Base-by-base conservation (phyloP, 2,797 vertebrate species). In the Typhlichthys subterraneus region DNA sequence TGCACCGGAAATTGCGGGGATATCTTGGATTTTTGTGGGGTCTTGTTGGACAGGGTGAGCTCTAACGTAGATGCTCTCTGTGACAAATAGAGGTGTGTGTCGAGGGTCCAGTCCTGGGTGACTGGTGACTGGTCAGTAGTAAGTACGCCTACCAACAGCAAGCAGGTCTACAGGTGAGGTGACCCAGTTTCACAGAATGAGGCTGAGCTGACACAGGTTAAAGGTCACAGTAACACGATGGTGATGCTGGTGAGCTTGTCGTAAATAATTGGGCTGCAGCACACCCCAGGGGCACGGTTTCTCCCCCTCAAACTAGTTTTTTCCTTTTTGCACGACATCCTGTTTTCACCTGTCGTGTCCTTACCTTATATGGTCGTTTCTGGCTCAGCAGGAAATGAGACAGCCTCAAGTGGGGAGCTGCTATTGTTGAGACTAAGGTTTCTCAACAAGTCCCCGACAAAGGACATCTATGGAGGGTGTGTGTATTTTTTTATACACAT, bases 1-100 rank as follows among this genome's bases (percentile, higher is more conserved):
- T 85, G 87, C 86, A 79, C 87, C 90, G 91, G 92, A 93, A 93
- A 93, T 93, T 92, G 88, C 90, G 81, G 65, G 87, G 88, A 93
- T 93, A 89, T 87, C 89, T 92, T 88, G 91, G 90, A 93, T 93
- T 88, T 93, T 91, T 92, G 86, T 77, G 88, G 87, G 87, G 73
- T 89, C 79, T 82, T 69, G 63, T 69, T 84, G 88, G 89, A 90
- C 89, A 89, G 85, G 71, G 75, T 82, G 75, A 13, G 50, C 57
- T 47, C 57, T 88, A 90, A 92, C 91, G 92, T 91, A 87, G 81
- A 63, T 50, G 73, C 85, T 86, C 83, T 90, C 86, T 92, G 90
- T 92, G 75, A 88, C 86, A 85, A 81, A 81, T 77, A 57, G 74
- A 85, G 81, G 78, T 82, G 84, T 81, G 73, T 73, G 72, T 73